Percentiles rank a stretch among this genome's conserved stretches.
Conservation (phyloP, 2,797 vertebrate genomes). For the Gila robusta region DNA sequence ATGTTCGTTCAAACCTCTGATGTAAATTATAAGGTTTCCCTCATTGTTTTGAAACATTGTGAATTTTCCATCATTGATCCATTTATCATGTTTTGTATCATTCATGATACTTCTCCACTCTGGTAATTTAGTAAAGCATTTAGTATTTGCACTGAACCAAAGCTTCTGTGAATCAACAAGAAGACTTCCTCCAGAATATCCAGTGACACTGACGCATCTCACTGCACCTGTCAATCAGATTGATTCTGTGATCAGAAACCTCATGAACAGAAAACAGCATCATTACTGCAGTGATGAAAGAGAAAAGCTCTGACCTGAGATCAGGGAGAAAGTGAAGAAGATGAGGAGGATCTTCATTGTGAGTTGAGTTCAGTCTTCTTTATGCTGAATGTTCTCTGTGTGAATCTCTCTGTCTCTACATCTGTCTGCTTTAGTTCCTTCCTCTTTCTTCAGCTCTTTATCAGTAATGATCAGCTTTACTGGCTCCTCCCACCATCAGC, state of each 20-base stretch:
- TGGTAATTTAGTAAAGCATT: background rate
- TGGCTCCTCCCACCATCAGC: background rate
- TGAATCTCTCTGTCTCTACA: background rate
- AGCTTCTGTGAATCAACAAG: fast-evolving
- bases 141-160: background rate
- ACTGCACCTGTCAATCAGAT: background rate
- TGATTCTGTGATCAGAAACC: background rate
- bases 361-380: background rate
- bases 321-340: background rate
- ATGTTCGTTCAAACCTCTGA: background rate
- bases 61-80: constrained; percentile 5
- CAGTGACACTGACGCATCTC: background rate
- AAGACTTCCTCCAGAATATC: constrained; percentile 7
- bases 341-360: constrained; percentile 33
- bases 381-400: background rate
- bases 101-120: background rate
- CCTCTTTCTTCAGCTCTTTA: background rate
- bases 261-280: background rate
- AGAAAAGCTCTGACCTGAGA: constrained; percentile 30
- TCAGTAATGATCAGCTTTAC: constrained; percentile 9
- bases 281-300: constrained; percentile 2
- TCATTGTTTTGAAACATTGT: background rate
- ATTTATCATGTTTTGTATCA: background rate
- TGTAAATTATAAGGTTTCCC: background rate
- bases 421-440: background rate